Conservation (phyloP, 2,888 invertebrate genomes). For the Napeogenes sylphis region DNA sequence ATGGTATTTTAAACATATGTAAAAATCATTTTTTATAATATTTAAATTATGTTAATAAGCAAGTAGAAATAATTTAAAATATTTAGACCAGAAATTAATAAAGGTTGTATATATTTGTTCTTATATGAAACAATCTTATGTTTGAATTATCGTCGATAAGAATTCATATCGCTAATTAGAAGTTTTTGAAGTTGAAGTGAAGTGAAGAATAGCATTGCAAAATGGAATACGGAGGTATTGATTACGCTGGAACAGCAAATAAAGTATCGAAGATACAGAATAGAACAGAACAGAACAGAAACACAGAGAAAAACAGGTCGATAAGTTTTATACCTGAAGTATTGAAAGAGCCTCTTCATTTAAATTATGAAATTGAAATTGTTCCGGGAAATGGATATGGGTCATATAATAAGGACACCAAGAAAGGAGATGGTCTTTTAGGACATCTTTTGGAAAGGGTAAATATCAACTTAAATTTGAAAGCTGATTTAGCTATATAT, state of each 20-base stretch:
- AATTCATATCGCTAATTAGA: too few species aligned
- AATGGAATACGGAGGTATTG: slow-evolving; percentile 65
- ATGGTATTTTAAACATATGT: too few species aligned
- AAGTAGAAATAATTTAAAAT: too few species aligned
- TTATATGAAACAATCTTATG: too few species aligned
- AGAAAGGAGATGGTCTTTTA: slow-evolving; percentile 88
- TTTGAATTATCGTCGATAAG: too few species aligned
- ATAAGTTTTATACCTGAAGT: slow-evolving; percentile 92
- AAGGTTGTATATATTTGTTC: too few species aligned
- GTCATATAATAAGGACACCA: slow-evolving; percentile 81
- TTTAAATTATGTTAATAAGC: too few species aligned
- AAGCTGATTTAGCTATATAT: slow-evolving; percentile 96
- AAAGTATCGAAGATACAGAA: slow-evolving; percentile 59
- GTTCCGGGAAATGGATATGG: slow-evolving; percentile 86
- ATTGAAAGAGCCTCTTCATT: slow-evolving; percentile 79
- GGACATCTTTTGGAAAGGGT: slow-evolving; percentile 87
- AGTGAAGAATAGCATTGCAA: slow-evolving; percentile 67
- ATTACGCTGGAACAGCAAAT: slow-evolving; percentile 52
- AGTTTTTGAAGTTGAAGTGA: too few species aligned
- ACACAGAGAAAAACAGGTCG: too few species aligned
- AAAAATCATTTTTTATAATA: too few species aligned
- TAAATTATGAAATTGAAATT: slow-evolving; percentile 82
- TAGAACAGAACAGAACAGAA: slow-evolving; percentile 82
- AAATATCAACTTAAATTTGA: slow-evolving; percentile 69
- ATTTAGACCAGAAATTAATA: too few species aligned